These are phyloP conservation scores for Ellobium chinense DNA, from an alignment of 2,888 invertebrate genomes.

Conservation along the genomic window DNA sequence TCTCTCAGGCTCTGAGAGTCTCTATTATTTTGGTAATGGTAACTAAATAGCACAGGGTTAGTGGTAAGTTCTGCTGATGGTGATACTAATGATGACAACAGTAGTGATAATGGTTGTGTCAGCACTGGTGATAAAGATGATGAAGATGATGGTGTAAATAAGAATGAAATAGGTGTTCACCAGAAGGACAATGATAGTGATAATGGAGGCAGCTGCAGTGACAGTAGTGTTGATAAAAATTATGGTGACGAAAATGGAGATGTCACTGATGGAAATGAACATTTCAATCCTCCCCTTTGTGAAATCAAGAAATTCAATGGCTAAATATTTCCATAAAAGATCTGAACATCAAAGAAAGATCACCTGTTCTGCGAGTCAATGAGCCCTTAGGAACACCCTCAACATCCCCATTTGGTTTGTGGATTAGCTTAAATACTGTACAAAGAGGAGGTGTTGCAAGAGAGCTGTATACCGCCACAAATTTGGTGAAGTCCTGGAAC, in stretches of 20 bases:
- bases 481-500: constrained; percentile 82
- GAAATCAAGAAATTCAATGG: no score
- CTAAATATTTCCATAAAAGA: no score
- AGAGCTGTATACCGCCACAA: constrained; percentile 86
- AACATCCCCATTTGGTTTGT: not conserved
- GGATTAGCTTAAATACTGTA: constrained; percentile 80
- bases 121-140: no score
- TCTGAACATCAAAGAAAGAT: no score
- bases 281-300: no score
- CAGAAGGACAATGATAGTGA: not conserved
- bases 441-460: constrained; percentile 89
- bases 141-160: not conserved
- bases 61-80: not conserved
- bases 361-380: constrained; percentile 19
- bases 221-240: not conserved
- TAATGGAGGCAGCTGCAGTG: not conserved
- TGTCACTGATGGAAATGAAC: no score
- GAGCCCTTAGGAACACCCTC: not conserved
- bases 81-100: no score
- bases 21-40: no score
- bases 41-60: no score
- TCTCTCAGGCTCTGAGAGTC: no score
- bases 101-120: no score
- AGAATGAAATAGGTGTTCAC: not conserved
- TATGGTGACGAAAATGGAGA: no score